phyloP scores from a whole-genome alignment of 2,797 vertebrate genomes.

The Poecilia picta region DNA sequence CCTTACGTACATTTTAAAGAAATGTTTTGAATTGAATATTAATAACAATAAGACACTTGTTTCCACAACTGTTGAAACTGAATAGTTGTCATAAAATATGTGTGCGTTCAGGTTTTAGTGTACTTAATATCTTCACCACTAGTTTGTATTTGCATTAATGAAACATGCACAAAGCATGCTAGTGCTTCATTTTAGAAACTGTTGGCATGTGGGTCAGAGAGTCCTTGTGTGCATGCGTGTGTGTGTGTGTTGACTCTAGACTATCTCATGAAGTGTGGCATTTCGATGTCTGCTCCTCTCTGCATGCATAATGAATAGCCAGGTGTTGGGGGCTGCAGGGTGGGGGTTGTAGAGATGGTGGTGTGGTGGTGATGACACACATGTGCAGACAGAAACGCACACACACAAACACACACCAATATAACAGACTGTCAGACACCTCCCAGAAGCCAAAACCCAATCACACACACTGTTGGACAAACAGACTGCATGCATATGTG shows the following conservation, averaged over 20 bases:
- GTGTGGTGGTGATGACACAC: conserved; percentile 9
- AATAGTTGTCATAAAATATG: neutral
- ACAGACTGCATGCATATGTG: conserved; percentile 29
- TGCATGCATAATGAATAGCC: conserved; percentile 86
- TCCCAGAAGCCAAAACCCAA: conserved; percentile 23
- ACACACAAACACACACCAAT: conserved; percentile 17
- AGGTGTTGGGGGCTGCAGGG: conserved; percentile 67
- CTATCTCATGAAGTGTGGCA: conserved; percentile 82
- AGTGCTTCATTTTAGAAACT: conserved; percentile 15
- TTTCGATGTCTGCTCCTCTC: conserved; percentile 81
- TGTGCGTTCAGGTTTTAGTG: conserved; percentile 2
- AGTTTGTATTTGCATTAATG: conserved; percentile 28
- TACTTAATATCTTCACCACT: neutral
- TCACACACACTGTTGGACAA: conserved; percentile 29
- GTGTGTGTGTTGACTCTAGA: conserved; percentile 58
- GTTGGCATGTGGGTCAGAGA: neutral
- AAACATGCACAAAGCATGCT: conserved; percentile 1
- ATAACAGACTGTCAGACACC: conserved; percentile 41
- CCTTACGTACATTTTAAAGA: no score
- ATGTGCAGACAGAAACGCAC: conserved; percentile 21
- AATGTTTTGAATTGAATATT: neutral
- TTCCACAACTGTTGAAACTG: neutral
- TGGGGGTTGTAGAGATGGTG: conserved; percentile 11
- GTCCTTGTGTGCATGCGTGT: conserved; percentile 15
- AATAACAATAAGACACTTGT: neutral